phyloP scores from a whole-genome alignment of 2,888 invertebrate genomes.

The Aplocera efformata region DNA sequence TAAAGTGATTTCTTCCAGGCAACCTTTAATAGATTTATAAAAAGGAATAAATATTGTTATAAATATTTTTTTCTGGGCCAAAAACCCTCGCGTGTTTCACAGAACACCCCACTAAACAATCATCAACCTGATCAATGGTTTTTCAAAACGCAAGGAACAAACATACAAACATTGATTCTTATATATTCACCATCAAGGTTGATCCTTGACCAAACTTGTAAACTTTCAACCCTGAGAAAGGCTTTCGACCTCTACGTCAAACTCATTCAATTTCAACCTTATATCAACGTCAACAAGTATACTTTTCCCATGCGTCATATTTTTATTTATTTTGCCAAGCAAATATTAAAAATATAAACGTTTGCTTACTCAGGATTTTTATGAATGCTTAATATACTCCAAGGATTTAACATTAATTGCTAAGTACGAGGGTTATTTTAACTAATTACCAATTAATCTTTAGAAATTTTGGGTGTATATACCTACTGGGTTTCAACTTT shows the following conservation, averaged over 20 bases:
- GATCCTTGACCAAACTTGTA: constrained; percentile 26
- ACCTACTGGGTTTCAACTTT: no score
- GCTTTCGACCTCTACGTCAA: constrained; percentile 18
- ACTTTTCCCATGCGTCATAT: constrained; percentile 1
- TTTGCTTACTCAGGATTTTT: constrained; percentile 38
- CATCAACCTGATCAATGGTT: no score
- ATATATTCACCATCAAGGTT: constrained; percentile 15
- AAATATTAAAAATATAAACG: constrained; percentile 41
- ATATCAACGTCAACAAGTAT: neutral
- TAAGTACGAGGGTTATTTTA: constrained; percentile 6
- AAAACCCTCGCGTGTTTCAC: no score
- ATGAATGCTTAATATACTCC: constrained; percentile 37
- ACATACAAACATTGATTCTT: neutral
- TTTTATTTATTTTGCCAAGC: constrained; percentile 13
- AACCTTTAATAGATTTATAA: no score
- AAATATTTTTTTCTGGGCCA: no score
- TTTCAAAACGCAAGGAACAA: no score
- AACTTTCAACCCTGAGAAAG: constrained; percentile 26
- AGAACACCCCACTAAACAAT: no score
- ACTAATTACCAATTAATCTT: neutral
- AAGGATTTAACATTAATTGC: constrained; percentile 28
- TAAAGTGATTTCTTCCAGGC: no score
- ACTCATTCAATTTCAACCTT: constrained; percentile 3
- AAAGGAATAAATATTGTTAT: no score
- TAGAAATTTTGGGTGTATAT: no score